Conservation (phyloP, 2,113 vertebrate genomes). For the Formicarius rufipectus region DNA sequence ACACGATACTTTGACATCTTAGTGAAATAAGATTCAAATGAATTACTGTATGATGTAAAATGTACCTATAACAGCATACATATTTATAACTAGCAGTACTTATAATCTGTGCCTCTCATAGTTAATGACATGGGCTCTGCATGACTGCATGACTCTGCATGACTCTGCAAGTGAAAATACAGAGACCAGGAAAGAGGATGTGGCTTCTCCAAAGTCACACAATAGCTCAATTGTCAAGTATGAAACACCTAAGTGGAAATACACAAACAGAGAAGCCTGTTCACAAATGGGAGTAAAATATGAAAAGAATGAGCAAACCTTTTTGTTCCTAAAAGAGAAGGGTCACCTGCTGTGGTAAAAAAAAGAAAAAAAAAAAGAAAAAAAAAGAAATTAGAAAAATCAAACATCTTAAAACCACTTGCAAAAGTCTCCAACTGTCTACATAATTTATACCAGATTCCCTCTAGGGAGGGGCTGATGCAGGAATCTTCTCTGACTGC, state of each 20-base stretch:
- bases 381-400: neutral
- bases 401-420: neutral
- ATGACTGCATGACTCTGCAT: no score
- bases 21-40: neutral
- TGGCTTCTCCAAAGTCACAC: conserved; percentile 21
- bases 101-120: neutral
- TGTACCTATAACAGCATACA: neutral
- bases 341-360: neutral
- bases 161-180: neutral
- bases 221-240: conserved; percentile 38
- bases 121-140: neutral
- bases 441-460: neutral
- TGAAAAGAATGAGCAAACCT: conserved; percentile 1
- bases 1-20: neutral
- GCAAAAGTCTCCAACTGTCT: neutral
- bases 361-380: no score
- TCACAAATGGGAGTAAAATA: neutral
- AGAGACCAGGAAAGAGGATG: conserved; percentile 32
- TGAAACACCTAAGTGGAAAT: neutral
- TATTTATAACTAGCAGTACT: neutral
- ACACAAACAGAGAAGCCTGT: neutral
- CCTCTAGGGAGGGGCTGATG: neutral
- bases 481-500: neutral
- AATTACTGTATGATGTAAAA: neutral
- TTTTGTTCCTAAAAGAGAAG: neutral